Conservation (phyloP, 2,113 vertebrate genomes). For the Rynchops niger region DNA sequence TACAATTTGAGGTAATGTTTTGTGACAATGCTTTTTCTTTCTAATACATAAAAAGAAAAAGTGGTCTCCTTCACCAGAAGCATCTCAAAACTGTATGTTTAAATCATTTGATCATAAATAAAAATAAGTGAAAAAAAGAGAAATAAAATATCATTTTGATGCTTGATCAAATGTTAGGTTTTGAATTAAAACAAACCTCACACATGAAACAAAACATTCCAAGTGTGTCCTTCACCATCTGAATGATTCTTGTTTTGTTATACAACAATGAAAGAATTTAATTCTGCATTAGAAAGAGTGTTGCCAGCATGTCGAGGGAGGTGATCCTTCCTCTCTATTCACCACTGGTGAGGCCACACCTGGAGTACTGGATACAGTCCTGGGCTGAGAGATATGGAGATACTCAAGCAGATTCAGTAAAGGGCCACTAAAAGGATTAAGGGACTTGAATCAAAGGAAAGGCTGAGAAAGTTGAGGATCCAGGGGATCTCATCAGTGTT, state of each 20-base stretch:
- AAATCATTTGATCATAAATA: not conserved
- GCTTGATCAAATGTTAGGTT: not conserved
- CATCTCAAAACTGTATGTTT: not conserved
- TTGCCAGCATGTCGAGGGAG: accelerated
- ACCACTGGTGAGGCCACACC: not conserved
- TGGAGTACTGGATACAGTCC: not conserved
- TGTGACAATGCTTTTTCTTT: not conserved
- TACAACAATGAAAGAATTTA: not conserved
- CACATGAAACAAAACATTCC: not conserved
- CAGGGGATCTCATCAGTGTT: not conserved
- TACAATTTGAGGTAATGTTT: not conserved
- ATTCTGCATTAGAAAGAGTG: not conserved
- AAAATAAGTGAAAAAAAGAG: not conserved
- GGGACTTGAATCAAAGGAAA: not conserved
- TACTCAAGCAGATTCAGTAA: not conserved
- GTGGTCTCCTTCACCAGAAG: not conserved
- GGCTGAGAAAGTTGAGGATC: not conserved
- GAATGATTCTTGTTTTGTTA: not conserved
- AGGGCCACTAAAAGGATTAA: not conserved
- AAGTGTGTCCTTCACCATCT: not conserved
- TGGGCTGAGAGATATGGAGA: not conserved
- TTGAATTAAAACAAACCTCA: not conserved
- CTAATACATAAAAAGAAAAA: not conserved
- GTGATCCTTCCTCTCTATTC: not conserved
- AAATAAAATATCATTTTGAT: not conserved